A percentile compares a stretch with the other conserved stretches of the same genome.
These are phyloP conservation scores for Holcopasites calliopsidis DNA, from an alignment of 1,140 invertebrate genomes.

Conservation along the genomic window DNA sequence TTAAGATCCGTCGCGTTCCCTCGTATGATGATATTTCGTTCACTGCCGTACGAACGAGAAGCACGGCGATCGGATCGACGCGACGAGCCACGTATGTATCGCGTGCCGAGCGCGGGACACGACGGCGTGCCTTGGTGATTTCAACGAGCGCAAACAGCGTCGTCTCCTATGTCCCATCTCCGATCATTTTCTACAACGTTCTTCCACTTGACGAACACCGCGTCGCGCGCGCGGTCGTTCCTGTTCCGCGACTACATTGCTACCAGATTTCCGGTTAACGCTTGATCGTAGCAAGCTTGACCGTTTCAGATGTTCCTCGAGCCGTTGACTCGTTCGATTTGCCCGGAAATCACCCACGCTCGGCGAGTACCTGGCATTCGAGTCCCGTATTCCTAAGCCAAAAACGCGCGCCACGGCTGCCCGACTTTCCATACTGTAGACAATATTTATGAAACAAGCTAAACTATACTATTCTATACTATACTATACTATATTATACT, in stretches of 20 bases:
- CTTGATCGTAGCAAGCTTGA: neutral
- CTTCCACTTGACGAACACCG: slow-evolving; percentile 20
- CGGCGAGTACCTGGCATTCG: slow-evolving; percentile 62
- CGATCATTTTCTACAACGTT: neutral
- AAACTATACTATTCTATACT: slow-evolving; percentile 63
- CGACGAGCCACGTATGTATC: neutral
- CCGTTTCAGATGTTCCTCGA: slow-evolving; percentile 11
- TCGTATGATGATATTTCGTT: slow-evolving; percentile 33
- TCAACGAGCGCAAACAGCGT: too few species aligned
- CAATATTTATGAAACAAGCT: slow-evolving; percentile 79
- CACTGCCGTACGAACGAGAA: slow-evolving; percentile 19
- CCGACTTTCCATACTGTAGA: slow-evolving; percentile 78
- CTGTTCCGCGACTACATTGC: neutral
- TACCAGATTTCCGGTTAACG: neutral
- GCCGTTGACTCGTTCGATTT: neutral
- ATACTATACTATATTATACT: slow-evolving; percentile 54
- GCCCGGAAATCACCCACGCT: slow-evolving; percentile 56
- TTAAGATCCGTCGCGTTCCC: slow-evolving; percentile 55
- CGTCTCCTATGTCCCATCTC: neutral
- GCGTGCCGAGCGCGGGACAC: too few species aligned
- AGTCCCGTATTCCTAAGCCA: slow-evolving; percentile 77
- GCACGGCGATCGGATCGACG: neutral
- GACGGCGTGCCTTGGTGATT: too few species aligned
- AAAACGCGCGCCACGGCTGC: slow-evolving; percentile 74
- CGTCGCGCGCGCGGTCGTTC: neutral